Evolutionary conservation across 2,797 vertebrate genomes (phyloP), one percentile per base, ranked within the genome.

Genomic region (Phoxinus dragarum): DNA sequence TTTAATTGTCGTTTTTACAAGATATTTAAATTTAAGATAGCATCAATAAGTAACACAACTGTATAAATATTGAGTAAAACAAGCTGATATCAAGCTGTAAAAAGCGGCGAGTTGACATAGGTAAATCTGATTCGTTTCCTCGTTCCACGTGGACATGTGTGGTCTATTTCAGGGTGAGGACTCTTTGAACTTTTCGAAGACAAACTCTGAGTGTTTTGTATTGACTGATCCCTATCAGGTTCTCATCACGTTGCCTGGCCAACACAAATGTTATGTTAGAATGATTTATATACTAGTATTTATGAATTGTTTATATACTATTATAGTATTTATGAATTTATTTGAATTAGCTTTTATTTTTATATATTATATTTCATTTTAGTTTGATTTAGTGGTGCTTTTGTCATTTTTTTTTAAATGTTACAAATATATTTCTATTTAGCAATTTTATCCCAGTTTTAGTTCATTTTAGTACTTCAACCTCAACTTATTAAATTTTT

Each of bases 61-160:
- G 1, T 31, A 17, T 56, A 56, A 38, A 56, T 19, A 56, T 4
- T 47, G 40, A 81, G 12, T 59, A 34, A 42, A 19, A 4, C 23
- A 56, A 34, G 38, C 34, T 81, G 38, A 54, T 16, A 31, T 38
- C 1, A 27, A 42, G 27, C n/a, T 27, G 3, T 3, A 27, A 31
- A 40, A 11, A 19, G 9, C 1, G 0, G 0, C 1, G 2, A 19
- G 19, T 36, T 56, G 80, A 71, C 23, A 17, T 10, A 49, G 17
- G 9, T 81, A 31, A 82, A 44, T 36, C 11, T 73, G 12, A 73
- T 47, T 61, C 19, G 40, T 44, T 82, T 82, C 71, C 71, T 66
- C 14, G 3, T 74, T 75, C 56, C 71, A 64, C 31, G 52, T 21
- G 4, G 19, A 49, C 8, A 14, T n/a, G 42, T 31, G 80, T 40